phyloP scores from a whole-genome alignment of 1,140 invertebrate genomes.

The Dendroctonus valens region DNA sequence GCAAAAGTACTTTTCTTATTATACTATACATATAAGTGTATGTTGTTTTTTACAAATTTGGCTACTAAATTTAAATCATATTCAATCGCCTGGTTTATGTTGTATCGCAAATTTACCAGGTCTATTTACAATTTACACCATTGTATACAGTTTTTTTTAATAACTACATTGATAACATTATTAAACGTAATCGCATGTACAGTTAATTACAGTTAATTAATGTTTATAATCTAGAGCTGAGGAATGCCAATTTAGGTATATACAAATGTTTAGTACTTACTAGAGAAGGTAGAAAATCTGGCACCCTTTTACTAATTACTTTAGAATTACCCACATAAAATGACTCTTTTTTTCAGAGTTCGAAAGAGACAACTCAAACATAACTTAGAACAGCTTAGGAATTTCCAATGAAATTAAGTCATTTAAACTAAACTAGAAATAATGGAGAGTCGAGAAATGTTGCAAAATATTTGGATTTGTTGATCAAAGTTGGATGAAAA shows the following conservation, averaged over 20 bases:
- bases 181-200: background rate
- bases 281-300: slow-evolving; percentile 8
- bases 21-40: too few relatives aligned
- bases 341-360: slow-evolving; percentile 23
- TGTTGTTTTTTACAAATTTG: too few relatives aligned
- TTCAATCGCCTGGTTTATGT: background rate
- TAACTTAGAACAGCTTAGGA: background rate
- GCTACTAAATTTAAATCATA: background rate
- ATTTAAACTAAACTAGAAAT: too few relatives aligned
- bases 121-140: background rate
- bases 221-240: slow-evolving; percentile 5
- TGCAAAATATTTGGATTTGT: too few relatives aligned
- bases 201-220: slow-evolving; percentile 2
- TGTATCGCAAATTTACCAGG: background rate
- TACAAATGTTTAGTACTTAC: slow-evolving; percentile 13
- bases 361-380: slow-evolving; percentile 16
- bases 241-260: slow-evolving; percentile 12
- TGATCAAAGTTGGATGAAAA: too few relatives aligned
- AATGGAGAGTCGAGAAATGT: too few relatives aligned
- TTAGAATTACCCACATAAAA: slow-evolving; percentile 36
- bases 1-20: too few relatives aligned
- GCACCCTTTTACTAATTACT: slow-evolving; percentile 25
- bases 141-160: background rate
- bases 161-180: background rate
- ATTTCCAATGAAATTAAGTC: background rate